A percentile compares a stretch with the other conserved stretches of the same genome.
Conservation (phyloP, 35 echinoderm and acorn worm genomes). For the Eucidaris tribuloides region DNA sequence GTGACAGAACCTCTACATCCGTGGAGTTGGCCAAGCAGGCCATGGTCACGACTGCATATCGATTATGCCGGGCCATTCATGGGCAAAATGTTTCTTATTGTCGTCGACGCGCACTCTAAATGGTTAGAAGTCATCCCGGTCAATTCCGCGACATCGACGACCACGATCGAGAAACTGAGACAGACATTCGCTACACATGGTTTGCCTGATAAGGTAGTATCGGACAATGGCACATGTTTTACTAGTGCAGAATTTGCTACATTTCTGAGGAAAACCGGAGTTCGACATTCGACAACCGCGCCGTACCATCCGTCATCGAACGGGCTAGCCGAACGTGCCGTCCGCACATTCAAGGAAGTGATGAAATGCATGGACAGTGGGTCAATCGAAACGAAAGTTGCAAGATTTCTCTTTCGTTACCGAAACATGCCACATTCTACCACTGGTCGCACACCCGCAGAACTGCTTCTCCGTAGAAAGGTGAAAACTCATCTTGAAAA, state of each 20-base stretch:
- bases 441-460: too few species aligned
- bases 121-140: constrained; percentile 16
- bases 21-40: constrained; percentile 30
- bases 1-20: not conserved
- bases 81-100: constrained; percentile 35
- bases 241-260: constrained; percentile 44
- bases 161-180: constrained; percentile 31
- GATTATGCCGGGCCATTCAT: constrained; percentile 36
- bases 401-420: too few species aligned
- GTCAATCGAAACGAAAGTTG: too few species aligned
- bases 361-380: too few species aligned
- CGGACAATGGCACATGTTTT: constrained; percentile 63
- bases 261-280: constrained; percentile 40
- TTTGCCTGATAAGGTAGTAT: constrained; percentile 40
- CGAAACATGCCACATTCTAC: too few species aligned
- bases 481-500: too few species aligned
- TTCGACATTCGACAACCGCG: not conserved
- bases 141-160: not conserved
- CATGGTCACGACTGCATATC: constrained; percentile 37
- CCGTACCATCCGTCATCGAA: constrained; percentile 47
- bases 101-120: constrained; percentile 40
- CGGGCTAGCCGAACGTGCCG: constrained; percentile 32
- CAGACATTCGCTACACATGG: constrained; percentile 31
- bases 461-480: too few species aligned
- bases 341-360: too few species aligned